These are phyloP conservation scores for Glaucomys volans DNA, from an alignment of 2,113 vertebrate genomes.

Conservation along the genomic window DNA sequence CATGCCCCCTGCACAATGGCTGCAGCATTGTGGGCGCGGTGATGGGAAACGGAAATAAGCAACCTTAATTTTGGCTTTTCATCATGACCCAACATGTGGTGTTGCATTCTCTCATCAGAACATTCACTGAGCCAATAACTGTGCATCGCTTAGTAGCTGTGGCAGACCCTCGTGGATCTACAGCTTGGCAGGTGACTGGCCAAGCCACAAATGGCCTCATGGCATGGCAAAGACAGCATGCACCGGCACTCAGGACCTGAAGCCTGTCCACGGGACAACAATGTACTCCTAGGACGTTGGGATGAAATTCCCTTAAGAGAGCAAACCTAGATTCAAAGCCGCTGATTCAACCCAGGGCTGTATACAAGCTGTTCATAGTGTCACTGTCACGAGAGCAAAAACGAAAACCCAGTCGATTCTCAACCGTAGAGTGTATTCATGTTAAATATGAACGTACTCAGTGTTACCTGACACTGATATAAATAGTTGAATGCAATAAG, in stretches of 20 bases:
- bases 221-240: not conserved
- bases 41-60: not conserved
- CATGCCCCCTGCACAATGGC: not conserved
- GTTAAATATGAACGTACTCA: too few relatives aligned
- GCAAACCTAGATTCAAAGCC: not conserved
- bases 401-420: not conserved
- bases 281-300: not conserved
- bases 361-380: not conserved
- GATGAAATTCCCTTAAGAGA: not conserved
- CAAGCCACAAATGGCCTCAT: not conserved
- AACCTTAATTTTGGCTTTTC: not conserved
- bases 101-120: not conserved
- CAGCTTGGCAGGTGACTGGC: not conserved
- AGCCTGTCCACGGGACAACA: rapidly evolving
- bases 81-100: not conserved
- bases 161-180: not conserved
- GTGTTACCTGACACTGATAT: not conserved
- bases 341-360: not conserved
- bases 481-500: too few relatives aligned
- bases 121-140: not conserved
- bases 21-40: rapidly evolving
- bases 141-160: not conserved
- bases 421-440: not conserved
- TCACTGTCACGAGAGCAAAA: not conserved
- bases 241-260: not conserved